phyloP scores from a whole-genome alignment of 2,888 invertebrate genomes.

The Noctua fimbriata region DNA sequence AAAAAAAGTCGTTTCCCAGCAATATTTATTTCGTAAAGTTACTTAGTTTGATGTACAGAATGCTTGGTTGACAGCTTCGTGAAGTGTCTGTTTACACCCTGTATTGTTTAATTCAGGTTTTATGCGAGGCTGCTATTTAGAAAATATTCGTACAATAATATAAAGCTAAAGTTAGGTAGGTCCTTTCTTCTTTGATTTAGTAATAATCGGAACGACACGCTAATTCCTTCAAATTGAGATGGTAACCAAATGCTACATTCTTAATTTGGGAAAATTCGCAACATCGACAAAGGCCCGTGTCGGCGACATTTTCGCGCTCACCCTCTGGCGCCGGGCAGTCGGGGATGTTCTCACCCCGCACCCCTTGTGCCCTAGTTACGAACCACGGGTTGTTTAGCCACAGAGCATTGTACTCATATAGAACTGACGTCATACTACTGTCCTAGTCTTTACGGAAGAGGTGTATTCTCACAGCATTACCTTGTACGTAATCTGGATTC shows the following conservation, averaged over 20 bases:
- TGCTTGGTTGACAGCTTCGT: not conserved
- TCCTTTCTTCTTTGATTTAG: not conserved
- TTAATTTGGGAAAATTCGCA: constrained; percentile 15
- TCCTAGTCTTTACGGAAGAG: constrained; percentile 14
- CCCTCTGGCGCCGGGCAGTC: constrained; percentile 63
- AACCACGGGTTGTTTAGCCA: constrained; percentile 32
- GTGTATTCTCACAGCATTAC: constrained; percentile 1
- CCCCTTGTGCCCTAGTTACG: constrained; percentile 61
- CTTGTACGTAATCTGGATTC: not conserved
- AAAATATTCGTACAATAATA: not conserved
- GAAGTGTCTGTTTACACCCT: too few species aligned
- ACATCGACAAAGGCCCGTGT: constrained; percentile 5
- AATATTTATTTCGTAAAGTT: too few species aligned
- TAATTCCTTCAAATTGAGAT: not conserved
- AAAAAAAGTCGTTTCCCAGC: too few species aligned
- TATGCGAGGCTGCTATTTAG: not conserved
- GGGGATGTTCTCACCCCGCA: constrained; percentile 41
- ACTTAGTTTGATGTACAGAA: not conserved
- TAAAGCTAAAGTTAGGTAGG: not conserved
- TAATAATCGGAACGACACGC: not conserved
- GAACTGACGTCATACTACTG: constrained; percentile 49
- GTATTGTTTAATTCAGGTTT: too few species aligned
- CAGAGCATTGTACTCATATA: constrained; percentile 21
- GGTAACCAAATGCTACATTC: not conserved
- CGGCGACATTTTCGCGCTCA: constrained; percentile 61